Conservation (phyloP, 2,888 invertebrate genomes). For the Scrobipalpa atriplicella region DNA sequence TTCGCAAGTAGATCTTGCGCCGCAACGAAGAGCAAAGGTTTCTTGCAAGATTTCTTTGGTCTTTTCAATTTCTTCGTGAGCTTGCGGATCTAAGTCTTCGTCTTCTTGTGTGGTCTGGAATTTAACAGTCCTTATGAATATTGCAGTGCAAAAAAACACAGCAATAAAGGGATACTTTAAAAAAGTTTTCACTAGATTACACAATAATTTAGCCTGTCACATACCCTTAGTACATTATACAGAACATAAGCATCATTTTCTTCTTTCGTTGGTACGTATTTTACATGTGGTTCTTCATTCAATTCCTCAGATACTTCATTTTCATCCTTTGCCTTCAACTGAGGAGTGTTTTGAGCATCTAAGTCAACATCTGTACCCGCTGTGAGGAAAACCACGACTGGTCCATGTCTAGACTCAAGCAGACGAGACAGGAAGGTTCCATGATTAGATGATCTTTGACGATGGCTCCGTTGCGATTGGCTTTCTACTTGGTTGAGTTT, state of each 20-base stretch:
- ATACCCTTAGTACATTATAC: constrained; percentile 18
- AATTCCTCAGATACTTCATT: background rate
- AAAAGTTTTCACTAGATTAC: background rate
- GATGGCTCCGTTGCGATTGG: background rate
- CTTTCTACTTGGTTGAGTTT: background rate
- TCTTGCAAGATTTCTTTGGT: constrained; percentile 38
- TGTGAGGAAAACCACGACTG: constrained; percentile 10
- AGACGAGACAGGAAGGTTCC: constrained; percentile 9
- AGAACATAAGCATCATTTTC: constrained; percentile 19
- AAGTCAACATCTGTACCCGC: background rate
- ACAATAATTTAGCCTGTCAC: too few species aligned
- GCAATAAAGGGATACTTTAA: background rate
- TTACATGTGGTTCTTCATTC: background rate
- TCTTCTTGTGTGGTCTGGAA: constrained; percentile 39
- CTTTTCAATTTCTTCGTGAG: constrained; percentile 34
- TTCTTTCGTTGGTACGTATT: background rate
- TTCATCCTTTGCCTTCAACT: background rate
- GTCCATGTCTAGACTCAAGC: background rate
- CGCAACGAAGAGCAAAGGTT: constrained; percentile 47
- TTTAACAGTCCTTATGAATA: background rate
- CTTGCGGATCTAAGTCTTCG: constrained; percentile 35
- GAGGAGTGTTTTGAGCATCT: background rate
- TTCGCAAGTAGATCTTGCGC: constrained; percentile 41
- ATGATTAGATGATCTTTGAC: background rate
- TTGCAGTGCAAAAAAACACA: too few species aligned